Conservation (phyloP, 2,888 invertebrate species). For the Lepidonotus clava region DNA sequence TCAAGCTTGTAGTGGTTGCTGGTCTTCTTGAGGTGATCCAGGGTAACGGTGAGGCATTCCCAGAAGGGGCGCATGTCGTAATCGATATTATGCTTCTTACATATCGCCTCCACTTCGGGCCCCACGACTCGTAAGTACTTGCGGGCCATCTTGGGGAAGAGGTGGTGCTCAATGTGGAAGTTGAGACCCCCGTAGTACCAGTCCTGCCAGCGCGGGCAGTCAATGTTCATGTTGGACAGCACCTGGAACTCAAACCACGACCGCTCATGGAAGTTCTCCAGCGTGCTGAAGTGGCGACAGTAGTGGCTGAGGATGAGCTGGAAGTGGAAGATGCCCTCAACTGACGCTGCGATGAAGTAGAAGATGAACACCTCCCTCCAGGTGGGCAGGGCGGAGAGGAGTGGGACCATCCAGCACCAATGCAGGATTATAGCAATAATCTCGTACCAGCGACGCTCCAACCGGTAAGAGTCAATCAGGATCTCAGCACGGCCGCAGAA, state of each 20-base stretch:
- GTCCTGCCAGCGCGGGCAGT: conserved; percentile 59
- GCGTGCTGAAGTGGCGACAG: conserved; percentile 59
- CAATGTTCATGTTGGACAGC: conserved; percentile 63
- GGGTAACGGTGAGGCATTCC: conserved; percentile 57
- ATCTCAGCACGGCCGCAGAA: conserved; percentile 60
- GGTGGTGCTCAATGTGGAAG: conserved; percentile 64
- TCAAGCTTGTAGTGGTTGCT: conserved; percentile 55
- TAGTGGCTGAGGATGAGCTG: conserved; percentile 64
- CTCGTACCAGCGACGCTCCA: conserved; percentile 62
- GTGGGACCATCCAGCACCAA: conserved; percentile 60
- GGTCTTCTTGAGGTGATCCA: conserved; percentile 57
- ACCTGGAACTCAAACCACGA: conserved; percentile 60
- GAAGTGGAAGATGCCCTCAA: conserved; percentile 63
- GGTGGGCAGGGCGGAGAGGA: conserved; percentile 58
- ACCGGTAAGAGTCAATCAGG: conserved; percentile 58
- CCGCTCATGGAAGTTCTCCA: conserved; percentile 56
- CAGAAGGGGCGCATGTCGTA: conserved; percentile 60
- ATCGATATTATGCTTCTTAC: conserved; percentile 60
- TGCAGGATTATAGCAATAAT: conserved; percentile 57
- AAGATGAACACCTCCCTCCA: conserved; percentile 58
- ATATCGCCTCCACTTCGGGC: conserved; percentile 57
- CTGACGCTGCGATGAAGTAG: conserved; percentile 57
- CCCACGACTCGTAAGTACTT: conserved; percentile 56
- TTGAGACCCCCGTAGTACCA: conserved; percentile 64
- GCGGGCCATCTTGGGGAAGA: conserved; percentile 61